These are phyloP conservation scores for Tetramorium alpestre DNA, from an alignment of 1,140 invertebrate species.

Conservation along the genomic window DNA sequence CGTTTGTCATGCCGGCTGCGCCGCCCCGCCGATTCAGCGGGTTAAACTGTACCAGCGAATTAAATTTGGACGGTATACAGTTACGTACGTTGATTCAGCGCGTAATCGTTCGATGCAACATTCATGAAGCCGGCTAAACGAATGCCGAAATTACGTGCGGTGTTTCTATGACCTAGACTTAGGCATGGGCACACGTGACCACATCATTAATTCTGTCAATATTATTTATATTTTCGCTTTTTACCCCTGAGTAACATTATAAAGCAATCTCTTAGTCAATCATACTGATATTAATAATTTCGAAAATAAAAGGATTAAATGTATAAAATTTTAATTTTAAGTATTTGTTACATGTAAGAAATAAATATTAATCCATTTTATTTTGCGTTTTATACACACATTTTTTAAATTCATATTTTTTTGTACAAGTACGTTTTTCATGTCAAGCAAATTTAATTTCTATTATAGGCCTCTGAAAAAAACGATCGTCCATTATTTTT, in stretches of 20 bases:
- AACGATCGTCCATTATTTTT: constrained; percentile 23
- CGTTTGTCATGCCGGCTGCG: constrained; percentile 40
- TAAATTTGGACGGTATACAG: constrained; percentile 51
- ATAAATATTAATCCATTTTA: not conserved
- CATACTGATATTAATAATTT: not conserved
- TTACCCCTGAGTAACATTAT: not conserved
- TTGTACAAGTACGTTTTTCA: not conserved
- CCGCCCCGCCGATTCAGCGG: constrained; percentile 30
- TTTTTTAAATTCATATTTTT: not conserved
- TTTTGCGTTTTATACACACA: not conserved
- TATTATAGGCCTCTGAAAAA: constrained; percentile 20
- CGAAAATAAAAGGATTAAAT: not conserved
- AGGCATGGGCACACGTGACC: not conserved
- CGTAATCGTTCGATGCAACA: constrained; percentile 61
- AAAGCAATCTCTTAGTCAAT: not conserved
- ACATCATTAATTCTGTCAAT: not conserved
- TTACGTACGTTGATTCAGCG: constrained; percentile 53
- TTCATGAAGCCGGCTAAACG: constrained; percentile 47
- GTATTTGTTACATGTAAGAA: not conserved
- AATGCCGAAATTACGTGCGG: constrained; percentile 21
- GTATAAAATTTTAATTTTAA: not conserved
- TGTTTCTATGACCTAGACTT: constrained; percentile 19
- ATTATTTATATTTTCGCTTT: not conserved
- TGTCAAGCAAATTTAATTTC: constrained; percentile 15
- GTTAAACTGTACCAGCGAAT: constrained; percentile 48